phyloP scores from a whole-genome alignment of 2,797 vertebrate genomes.

The Lateolabrax maculatus region DNA sequence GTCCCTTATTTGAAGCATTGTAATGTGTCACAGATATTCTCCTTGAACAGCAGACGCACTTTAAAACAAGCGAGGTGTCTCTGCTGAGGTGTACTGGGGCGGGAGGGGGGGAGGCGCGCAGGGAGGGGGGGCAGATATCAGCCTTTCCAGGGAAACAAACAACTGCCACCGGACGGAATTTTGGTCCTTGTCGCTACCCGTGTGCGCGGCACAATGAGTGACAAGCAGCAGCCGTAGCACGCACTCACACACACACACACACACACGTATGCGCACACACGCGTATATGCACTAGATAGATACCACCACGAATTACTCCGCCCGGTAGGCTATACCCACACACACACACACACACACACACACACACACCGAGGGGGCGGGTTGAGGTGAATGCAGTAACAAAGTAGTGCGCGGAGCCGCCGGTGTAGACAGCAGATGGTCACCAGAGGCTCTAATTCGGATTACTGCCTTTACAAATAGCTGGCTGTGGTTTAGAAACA shows the following conservation, averaged over 20 bases:
- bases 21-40: conserved; percentile 85
- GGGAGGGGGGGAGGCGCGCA: too few relatives aligned
- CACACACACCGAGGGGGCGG: conserved; percentile 71
- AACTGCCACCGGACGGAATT: conserved; percentile 67
- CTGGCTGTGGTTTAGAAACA: conserved; percentile 44
- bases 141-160: conserved; percentile 64
- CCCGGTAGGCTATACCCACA: conserved; percentile 78
- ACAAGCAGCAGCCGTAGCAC: conserved; percentile 91
- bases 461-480: conserved; percentile 79
- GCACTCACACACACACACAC: conserved; percentile 62
- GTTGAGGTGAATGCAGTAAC: conserved; percentile 69
- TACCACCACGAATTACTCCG: conserved; percentile 89
- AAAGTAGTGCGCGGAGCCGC: conserved; percentile 82
- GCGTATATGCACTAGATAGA: conserved; percentile 55
- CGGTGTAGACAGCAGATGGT: conserved; percentile 82
- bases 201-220: conserved; percentile 92
- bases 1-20: conserved; percentile 91
- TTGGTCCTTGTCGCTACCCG: conserved; percentile 85
- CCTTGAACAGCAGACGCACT: conserved; percentile 78
- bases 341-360: neutral
- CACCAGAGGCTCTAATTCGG: conserved; percentile 75
- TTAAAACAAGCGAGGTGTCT: conserved; percentile 52
- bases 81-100: conserved; percentile 14
- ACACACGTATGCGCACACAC: too few relatives aligned
- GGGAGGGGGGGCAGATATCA: conserved; percentile 15